A percentile compares a stretch with the other conserved stretches of the same genome.
Conservation (phyloP, 2,113 vertebrate genomes). For the Haemorhous mexicanus region DNA sequence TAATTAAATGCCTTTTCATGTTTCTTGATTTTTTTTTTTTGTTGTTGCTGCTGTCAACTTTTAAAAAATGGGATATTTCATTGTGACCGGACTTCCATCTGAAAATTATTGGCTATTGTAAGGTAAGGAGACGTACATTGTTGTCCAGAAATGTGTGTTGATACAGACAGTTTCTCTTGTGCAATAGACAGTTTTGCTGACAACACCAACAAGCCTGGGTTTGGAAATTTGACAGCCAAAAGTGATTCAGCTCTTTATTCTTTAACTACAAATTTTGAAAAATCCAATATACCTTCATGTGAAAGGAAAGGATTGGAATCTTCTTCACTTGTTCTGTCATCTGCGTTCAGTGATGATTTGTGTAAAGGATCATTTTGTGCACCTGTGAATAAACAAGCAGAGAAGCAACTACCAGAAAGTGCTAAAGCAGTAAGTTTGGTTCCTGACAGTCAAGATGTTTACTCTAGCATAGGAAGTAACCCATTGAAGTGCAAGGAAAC, state of each 20-base stretch:
- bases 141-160: conserved; percentile 69
- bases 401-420: conserved; percentile 23
- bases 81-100: conserved; percentile 53
- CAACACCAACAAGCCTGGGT: conserved; percentile 33
- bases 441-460: conserved; percentile 56
- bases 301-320: conserved; percentile 60
- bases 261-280: conserved; percentile 50
- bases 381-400: conserved; percentile 13
- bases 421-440: conserved; percentile 17
- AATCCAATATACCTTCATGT: conserved; percentile 26
- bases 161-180: conserved; percentile 46
- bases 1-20: conserved; percentile 93
- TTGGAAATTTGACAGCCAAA: conserved; percentile 59
- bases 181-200: conserved; percentile 32
- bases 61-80: conserved; percentile 42
- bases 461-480: conserved; percentile 29
- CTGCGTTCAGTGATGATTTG: conserved; percentile 54
- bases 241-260: conserved; percentile 52
- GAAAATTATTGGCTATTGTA: conserved; percentile 92
- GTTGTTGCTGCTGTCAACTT: conserved; percentile 67
- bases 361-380: conserved; percentile 44
- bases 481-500: conserved; percentile 33
- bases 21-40: conserved; percentile 67
- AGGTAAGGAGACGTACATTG: conserved; percentile 97
- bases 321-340: conserved; percentile 49